Evolutionary conservation across 2,888 invertebrate genomes (phyloP).

Genomic region (Nemotelus nigrinus): DNA sequence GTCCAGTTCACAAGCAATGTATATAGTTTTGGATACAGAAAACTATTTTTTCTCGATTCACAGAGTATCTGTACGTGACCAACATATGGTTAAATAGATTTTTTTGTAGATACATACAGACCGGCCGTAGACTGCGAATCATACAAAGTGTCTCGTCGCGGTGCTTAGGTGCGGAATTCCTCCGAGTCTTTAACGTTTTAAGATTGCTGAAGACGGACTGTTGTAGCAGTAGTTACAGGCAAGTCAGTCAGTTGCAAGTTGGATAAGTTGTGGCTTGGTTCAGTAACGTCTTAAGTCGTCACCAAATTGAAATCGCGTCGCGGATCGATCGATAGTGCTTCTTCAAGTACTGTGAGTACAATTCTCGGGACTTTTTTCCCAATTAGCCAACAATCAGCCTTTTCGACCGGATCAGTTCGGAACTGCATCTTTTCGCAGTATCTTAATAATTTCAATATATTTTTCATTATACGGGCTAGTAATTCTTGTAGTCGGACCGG

Average conservation of each 20-base stretch:
- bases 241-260: constrained; percentile 32
- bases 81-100: neutral
- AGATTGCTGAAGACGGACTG: constrained; percentile 23
- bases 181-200: constrained; percentile 20
- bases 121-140: constrained; percentile 20
- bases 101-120: constrained; percentile 10
- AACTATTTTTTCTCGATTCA: too few species aligned
- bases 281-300: neutral
- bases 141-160: constrained; percentile 35
- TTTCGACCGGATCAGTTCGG: neutral
- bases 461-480: neutral
- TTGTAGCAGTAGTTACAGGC: neutral
- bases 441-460: constrained; percentile 5
- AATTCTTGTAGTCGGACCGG: constrained; percentile 13
- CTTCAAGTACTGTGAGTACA: neutral
- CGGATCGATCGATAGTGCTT: constrained; percentile 18
- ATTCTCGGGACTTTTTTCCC: too few species aligned
- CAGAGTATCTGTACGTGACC: neutral
- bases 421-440: constrained; percentile 14
- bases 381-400: too few species aligned
- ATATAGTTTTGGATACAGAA: too few species aligned
- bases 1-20: too few species aligned
- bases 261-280: constrained; percentile 34
- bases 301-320: neutral
- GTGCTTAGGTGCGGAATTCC: constrained; percentile 33